phyloP scores from a whole-genome alignment of 2,888 invertebrate genomes.

The Erynnis tages region DNA sequence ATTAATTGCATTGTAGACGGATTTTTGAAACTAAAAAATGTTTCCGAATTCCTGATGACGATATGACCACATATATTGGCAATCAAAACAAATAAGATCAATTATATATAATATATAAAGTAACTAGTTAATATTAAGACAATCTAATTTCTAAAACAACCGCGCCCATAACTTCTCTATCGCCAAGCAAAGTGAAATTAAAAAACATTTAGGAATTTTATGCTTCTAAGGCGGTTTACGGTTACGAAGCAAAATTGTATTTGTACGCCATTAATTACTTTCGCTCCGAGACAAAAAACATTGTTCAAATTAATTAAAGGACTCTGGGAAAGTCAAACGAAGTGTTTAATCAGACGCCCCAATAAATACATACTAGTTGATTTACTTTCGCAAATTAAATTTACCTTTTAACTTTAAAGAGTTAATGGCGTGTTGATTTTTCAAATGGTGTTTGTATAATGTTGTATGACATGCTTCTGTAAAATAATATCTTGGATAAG shows the following conservation, averaged over 20 bases:
- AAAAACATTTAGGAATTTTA: conserved; percentile 15
- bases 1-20: too few relatives aligned
- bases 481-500: too few relatives aligned
- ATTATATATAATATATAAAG: too few relatives aligned
- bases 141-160: not conserved
- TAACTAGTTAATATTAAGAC: too few relatives aligned
- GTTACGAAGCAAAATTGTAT: conserved; percentile 27
- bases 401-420: conserved; percentile 13
- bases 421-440: conserved; percentile 7
- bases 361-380: conserved; percentile 22
- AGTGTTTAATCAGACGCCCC: conserved; percentile 25
- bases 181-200: conserved; percentile 2
- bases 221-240: conserved; percentile 20
- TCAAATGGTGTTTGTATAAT: not conserved
- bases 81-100: too few relatives aligned
- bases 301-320: conserved; percentile 27
- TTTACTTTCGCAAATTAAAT: conserved; percentile 18
- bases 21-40: too few relatives aligned
- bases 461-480: not conserved
- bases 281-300: conserved; percentile 23
- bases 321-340: conserved; percentile 26
- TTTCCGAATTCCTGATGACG: too few relatives aligned
- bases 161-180: not conserved
- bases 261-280: conserved; percentile 28
- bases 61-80: too few relatives aligned